phyloP scores from a whole-genome alignment of 2,888 invertebrate genomes.

The Ennomos fuscantarius region DNA sequence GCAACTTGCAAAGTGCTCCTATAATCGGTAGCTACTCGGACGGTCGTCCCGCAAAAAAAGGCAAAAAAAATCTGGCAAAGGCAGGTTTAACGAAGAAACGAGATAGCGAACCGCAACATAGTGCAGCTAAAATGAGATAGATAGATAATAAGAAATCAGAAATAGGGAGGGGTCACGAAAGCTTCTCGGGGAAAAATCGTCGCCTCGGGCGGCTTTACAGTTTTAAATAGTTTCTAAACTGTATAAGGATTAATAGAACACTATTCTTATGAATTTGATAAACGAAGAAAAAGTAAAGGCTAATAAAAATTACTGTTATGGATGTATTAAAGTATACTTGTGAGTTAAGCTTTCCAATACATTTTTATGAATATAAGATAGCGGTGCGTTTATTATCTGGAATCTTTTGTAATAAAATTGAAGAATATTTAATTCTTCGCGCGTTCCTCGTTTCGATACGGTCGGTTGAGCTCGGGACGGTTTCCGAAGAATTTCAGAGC shows the following conservation, averaged over 20 bases:
- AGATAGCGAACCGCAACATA: conserved; percentile 46
- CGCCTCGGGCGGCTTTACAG: conserved; percentile 23
- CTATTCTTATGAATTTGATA: no score
- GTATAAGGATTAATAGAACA: no score
- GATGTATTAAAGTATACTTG: not conserved
- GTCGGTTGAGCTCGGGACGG: not conserved
- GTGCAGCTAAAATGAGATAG: conserved; percentile 73
- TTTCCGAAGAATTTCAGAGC: conserved; percentile 1
- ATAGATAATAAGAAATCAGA: conserved; percentile 71
- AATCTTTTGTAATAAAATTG: not conserved
- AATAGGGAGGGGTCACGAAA: conserved; percentile 60
- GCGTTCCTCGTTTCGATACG: not conserved
- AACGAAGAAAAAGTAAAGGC: no score
- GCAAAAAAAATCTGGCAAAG: conserved; percentile 66
- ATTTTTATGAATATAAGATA: no score
- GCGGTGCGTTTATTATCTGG: not conserved
- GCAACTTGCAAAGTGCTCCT: conserved; percentile 48
- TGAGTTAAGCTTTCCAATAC: no score
- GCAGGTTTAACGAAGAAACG: conserved; percentile 64
- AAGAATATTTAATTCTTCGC: not conserved
- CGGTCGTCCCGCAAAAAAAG: conserved; percentile 64
- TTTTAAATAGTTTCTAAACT: not conserved
- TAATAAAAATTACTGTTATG: not conserved
- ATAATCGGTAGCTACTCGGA: conserved; percentile 47
- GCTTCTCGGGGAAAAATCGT: conserved; percentile 52